Evolutionary conservation across 2,888 invertebrate genomes (phyloP).

Genomic region (Colletes collaris): DNA sequence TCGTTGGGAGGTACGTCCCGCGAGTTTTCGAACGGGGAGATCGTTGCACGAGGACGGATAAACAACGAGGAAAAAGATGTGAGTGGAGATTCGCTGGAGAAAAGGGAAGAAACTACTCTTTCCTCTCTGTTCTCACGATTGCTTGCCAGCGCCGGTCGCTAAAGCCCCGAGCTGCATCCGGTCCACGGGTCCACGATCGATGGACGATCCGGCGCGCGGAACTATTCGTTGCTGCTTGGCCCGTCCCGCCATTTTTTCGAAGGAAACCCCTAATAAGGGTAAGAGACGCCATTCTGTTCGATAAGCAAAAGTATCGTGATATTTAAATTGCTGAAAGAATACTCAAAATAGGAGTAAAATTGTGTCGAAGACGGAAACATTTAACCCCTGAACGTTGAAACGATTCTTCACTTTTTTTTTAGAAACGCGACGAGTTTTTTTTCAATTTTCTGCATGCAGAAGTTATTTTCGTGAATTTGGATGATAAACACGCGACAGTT

Average conservation of each 20-base stretch:
- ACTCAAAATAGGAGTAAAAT: no score
- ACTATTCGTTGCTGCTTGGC: slow-evolving; percentile 77
- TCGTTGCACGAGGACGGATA: slow-evolving; percentile 21
- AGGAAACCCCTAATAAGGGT: neutral
- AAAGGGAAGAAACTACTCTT: slow-evolving; percentile 64
- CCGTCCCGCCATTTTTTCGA: slow-evolving; percentile 39
- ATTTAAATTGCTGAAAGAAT: neutral
- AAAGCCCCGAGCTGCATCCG: slow-evolving; percentile 56
- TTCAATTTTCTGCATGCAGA: no score
- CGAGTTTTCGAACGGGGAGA: slow-evolving; percentile 11
- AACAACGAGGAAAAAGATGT: slow-evolving; percentile 41
- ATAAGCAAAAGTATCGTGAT: neutral
- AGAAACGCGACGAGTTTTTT: no score
- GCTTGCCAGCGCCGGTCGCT: slow-evolving; percentile 79
- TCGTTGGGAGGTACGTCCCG: slow-evolving; percentile 74
- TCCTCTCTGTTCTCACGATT: slow-evolving; percentile 76
- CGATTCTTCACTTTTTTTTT: neutral
- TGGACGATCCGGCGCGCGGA: slow-evolving; percentile 74
- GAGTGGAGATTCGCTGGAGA: slow-evolving; percentile 60
- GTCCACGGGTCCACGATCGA: slow-evolving; percentile 44
- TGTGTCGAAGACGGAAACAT: neutral
- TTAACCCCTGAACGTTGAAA: neutral
- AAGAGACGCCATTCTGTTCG: neutral
- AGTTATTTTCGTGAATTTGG: no score
- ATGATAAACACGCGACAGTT: no score